Percentiles rank a stretch among this genome's conserved stretches.
phyloP scores from a whole-genome alignment of 2,113 vertebrate genomes.

The Thunnus thynnus region DNA sequence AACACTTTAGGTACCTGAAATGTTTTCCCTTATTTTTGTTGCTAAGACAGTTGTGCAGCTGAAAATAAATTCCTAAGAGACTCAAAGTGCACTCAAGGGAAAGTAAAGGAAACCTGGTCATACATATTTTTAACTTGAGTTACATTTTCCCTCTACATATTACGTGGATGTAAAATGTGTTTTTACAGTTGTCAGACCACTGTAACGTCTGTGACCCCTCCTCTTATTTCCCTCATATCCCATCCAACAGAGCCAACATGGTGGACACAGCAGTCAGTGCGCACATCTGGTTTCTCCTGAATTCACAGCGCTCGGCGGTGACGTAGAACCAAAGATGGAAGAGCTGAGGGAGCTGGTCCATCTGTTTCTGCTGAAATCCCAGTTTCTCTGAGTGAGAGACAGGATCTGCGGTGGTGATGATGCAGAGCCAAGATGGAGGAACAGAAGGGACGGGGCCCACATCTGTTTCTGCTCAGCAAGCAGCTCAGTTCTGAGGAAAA shows the following conservation, averaged over 20 bases:
- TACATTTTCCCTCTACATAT: neutral
- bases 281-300: conserved; percentile 64
- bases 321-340: conserved; percentile 64
- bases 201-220: conserved; percentile 7
- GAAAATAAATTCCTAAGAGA: conserved; percentile 5
- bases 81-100: conserved; percentile 5
- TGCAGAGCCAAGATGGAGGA: conserved; percentile 78
- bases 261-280: conserved; percentile 32
- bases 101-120: neutral
- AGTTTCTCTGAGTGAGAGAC: conserved; percentile 68
- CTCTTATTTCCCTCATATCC: conserved; percentile 14
- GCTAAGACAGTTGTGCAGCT: conserved; percentile 24
- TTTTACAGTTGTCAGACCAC: conserved; percentile 11
- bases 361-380: conserved; percentile 75
- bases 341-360: conserved; percentile 57
- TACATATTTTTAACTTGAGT: too few species aligned
- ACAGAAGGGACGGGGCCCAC: conserved; percentile 67
- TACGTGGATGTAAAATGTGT: neutral
- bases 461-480: conserved; percentile 79
- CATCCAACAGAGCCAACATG: conserved; percentile 28
- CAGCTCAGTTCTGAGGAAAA: conserved; percentile 64
- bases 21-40: conserved; percentile 30
- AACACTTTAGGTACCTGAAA: conserved; percentile 23
- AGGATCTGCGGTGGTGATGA: conserved; percentile 73
- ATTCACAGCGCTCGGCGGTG: conserved; percentile 41